Evolutionary conservation across 1,140 invertebrate genomes (phyloP).

Genomic region (Tetramorium alpestre): DNA sequence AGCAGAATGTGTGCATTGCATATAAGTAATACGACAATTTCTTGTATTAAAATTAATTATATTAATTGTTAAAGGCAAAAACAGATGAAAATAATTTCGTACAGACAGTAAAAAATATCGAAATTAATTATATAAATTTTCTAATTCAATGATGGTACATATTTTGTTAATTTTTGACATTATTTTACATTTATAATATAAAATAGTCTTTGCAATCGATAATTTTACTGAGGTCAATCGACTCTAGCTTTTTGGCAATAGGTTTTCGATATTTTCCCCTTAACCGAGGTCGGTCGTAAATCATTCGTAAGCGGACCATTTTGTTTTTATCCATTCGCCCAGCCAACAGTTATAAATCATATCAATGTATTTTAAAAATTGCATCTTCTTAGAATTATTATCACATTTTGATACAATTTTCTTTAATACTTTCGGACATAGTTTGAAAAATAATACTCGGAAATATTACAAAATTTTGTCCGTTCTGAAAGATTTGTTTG

Average conservation of each 20-base stretch:
- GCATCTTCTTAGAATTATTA: background rate
- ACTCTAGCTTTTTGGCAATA: background rate
- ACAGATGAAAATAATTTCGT: background rate
- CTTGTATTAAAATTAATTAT: background rate
- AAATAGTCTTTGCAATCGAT: background rate
- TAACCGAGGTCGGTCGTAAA: background rate
- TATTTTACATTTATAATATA: slow-evolving; percentile 8
- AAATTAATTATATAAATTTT: background rate
- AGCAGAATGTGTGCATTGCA: background rate
- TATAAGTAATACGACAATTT: background rate
- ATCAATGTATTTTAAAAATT: background rate
- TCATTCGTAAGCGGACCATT: background rate
- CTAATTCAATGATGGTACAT: background rate
- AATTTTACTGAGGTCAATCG: background rate
- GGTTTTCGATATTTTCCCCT: background rate
- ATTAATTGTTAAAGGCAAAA: background rate
- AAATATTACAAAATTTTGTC: background rate
- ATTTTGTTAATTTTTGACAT: background rate
- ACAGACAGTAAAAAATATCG: background rate
- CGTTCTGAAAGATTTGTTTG: background rate
- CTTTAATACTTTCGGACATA: background rate
- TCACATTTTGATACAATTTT: background rate
- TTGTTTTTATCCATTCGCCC: background rate
- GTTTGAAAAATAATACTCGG: background rate
- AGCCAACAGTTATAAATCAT: background rate